Base-by-base conservation (phyloP, 2,113 vertebrate species). In the Dolichallabes microphthalmus region DNA sequence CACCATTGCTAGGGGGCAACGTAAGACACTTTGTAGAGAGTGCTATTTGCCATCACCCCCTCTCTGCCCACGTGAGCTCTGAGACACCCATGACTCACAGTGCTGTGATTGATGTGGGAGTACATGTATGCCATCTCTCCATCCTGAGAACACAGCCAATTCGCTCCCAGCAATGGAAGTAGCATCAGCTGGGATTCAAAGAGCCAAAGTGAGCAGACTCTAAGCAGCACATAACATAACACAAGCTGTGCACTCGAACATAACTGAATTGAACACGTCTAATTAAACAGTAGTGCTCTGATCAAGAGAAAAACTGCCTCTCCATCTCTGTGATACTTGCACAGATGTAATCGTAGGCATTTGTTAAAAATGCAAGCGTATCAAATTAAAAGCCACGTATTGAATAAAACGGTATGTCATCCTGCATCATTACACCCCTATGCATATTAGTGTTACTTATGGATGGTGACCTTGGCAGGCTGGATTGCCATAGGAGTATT, bases 391-490 rank as follows among this genome's bases (percentile, higher is more conserved):
- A 55, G 17, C 15, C 27, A 3, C 53, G 52, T 27, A 55, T 55
- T 55, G 8, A 55, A 76, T 8, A 19, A 27, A 27, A 76, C 0
- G 69, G 52, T 55, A 55, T 30, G 74, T 53, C n/a, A 11, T 9
- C 45, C 71, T 63, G 32, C 53, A 45, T 50, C 0, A 2, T 63
- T 74, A 64, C 50, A 17, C 17, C 20, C n/a, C 32, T n/a, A 63
- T 71, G 45, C 69, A n/a, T 66, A 68, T 74, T 35, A 45, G 69
- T 73, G 76, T 73, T 87, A 82, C 71, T 88, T 93, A 84, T 93
- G 92, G 8, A 95, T 73, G 55, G 87, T 88, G 2, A 94, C 87
- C 88, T 93, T 94, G 50, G 90, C 90, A 2, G 91, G 87, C 4
- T 81, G 45, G 45, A 95, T 75, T 27, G 7, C 45, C 91, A 94